Base-by-base conservation (phyloP, 2,797 vertebrate genomes). In the Microctenopoma stevenorrisi region DNA sequence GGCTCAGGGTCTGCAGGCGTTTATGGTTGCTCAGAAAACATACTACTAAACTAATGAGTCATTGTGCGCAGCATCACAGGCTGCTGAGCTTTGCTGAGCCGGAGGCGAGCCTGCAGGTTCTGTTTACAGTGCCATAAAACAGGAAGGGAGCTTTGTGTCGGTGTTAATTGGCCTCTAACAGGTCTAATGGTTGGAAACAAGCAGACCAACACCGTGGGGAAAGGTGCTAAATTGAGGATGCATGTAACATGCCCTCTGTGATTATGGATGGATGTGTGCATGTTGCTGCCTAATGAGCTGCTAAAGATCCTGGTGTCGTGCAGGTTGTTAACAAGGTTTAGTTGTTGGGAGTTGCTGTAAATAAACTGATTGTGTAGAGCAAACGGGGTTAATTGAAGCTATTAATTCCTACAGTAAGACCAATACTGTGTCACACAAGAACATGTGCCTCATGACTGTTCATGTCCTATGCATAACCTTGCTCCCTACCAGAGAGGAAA, bases 101-200 rank as follows among this genome's bases (percentile, higher is more conserved):
- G 44, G 57, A 55, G 68, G 84, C 72, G 46, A 53, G 82, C 64
- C 88, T 86, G 67, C 64, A 78, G 78, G 74, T 85, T 89, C 78
- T 90, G 87, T 92, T 92, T 88, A 92, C 77, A 60, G 87, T 80
- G 84, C 82, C 73, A 74, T 93, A 90, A 93, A 93, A 82, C 73
- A 78, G 88, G 86, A 86, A 90, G 82, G 81, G 61, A 79, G 88
- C 82, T 90, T 89, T 92, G 89, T 91, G 85, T 81, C 63, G 15
- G 69, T 82, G 88, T 90, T 92, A 93, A 94, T 91, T 89, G 88
- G 81, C 78, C 88, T 82, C 83, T 92, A 91, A 93, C 93, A 89
- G 84, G 66, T 62, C 71, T 93, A 90, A 92, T 92, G 85, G 85
- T 81, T 88, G 74, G 78, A 81, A 90, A 87, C 44, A 25, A 72